Percentiles rank a stretch among this genome's conserved stretches.
Evolutionary conservation across 2,797 vertebrate genomes (phyloP).

Genomic region (Pempheris klunzingeri): DNA sequence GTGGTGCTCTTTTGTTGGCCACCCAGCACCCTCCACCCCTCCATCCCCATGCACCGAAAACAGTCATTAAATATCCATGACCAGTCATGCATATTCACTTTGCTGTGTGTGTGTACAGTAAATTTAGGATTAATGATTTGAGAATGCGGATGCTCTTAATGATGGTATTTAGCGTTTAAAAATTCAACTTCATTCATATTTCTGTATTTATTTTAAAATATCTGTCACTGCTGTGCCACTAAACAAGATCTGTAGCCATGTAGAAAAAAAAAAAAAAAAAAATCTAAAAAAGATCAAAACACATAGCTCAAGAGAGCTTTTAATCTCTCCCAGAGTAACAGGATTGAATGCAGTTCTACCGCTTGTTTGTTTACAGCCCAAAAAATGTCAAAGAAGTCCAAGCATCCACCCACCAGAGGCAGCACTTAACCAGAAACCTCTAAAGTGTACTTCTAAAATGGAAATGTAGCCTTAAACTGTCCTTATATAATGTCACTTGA

Average conservation of each 20-base stretch:
- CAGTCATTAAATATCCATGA: slow-evolving; percentile 58
- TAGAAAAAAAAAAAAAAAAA: too few relatives aligned
- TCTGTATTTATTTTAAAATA: not conserved
- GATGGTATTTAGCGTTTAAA: not conserved
- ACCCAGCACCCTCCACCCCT: not conserved
- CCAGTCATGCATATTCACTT: slow-evolving; percentile 31
- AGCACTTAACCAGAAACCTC: slow-evolving; percentile 9
- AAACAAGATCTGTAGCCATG: not conserved
- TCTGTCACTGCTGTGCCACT: not conserved
- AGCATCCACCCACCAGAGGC: slow-evolving; percentile 21
- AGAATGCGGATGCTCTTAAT: not conserved
- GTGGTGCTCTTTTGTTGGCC: slow-evolving; percentile 34
- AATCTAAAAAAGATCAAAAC: not conserved
- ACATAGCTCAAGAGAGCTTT: not conserved
- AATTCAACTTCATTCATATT: not conserved
- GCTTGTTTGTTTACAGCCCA: slow-evolving; percentile 1
- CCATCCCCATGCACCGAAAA: slow-evolving; percentile 16
- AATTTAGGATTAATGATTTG: slow-evolving; percentile 21
- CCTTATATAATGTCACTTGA: slow-evolving; percentile 9
- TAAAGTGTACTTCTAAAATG: slow-evolving; percentile 22
- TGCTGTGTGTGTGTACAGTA: not conserved
- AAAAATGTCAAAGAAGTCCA: slow-evolving; percentile 16
- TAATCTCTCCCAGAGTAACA: not conserved
- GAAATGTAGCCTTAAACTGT: slow-evolving; percentile 22
- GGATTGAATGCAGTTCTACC: not conserved